Conservation (phyloP, 2,888 invertebrate species). For the Bimastos eiseni region DNA sequence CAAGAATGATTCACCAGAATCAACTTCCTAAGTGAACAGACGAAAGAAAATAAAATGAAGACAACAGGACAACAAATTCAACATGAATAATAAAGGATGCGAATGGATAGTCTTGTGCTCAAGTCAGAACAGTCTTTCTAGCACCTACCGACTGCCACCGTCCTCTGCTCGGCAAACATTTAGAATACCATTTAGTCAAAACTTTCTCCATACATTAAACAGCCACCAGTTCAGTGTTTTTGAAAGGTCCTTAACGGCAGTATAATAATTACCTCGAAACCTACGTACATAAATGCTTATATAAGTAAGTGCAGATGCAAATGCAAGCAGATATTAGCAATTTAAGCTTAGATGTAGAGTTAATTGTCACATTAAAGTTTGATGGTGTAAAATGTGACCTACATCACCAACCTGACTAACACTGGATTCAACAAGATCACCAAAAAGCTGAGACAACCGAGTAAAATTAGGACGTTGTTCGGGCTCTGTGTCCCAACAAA, state of each 20-base stretch:
- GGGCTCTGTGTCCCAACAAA: slow-evolving; percentile 57
- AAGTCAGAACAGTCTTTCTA: neutral
- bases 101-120: too few relatives aligned
- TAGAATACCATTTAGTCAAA: neutral
- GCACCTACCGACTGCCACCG: neutral
- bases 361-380: neutral
- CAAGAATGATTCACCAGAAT: neutral
- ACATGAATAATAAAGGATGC: too few relatives aligned
- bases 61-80: too few relatives aligned
- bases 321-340: neutral
- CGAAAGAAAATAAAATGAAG: neutral
- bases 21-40: neutral
- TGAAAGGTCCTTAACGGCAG: neutral
- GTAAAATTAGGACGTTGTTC: slow-evolving; percentile 57
- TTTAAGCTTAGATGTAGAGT: neutral
- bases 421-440: slow-evolving; percentile 41
- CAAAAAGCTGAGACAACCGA: slow-evolving; percentile 48
- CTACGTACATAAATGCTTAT: neutral
- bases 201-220: neutral
- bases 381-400: neutral
- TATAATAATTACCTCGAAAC: neutral
- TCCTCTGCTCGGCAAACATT: neutral
- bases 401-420: neutral
- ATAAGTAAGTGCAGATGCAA: neutral
- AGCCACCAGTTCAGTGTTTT: neutral